phyloP scores from a whole-genome alignment of 2,888 invertebrate genomes.

The Chorisops tibialis region DNA sequence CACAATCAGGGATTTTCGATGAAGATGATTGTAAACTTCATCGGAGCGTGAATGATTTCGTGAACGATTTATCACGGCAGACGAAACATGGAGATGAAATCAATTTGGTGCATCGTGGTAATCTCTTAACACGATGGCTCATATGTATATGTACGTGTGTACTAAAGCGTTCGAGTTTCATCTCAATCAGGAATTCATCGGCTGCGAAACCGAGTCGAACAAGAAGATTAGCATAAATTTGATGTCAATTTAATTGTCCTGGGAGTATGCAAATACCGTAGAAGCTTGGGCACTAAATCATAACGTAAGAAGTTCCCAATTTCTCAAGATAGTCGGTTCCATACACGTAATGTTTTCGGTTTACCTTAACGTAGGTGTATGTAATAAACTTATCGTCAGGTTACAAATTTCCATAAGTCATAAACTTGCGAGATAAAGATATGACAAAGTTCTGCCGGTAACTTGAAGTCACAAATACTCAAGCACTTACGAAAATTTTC shows the following conservation, averaged over 20 bases:
- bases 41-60: slow-evolving; percentile 6
- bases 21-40: slow-evolving; percentile 1
- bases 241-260: slow-evolving; percentile 2
- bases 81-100: slow-evolving; percentile 8
- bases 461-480: too few species aligned
- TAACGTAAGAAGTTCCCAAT: too few species aligned
- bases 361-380: too few species aligned
- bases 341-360: too few species aligned
- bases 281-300: too few species aligned
- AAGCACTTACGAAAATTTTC: too few species aligned
- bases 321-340: too few species aligned
- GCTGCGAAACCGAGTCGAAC: not conserved
- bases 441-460: too few species aligned
- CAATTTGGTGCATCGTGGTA: slow-evolving; percentile 16
- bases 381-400: too few species aligned
- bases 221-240: slow-evolving; percentile 13
- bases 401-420: too few species aligned
- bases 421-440: too few species aligned
- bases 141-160: not conserved
- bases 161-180: not conserved
- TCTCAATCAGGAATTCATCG: not conserved
- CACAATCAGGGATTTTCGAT: not conserved
- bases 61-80: not conserved
- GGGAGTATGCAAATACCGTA: too few species aligned
- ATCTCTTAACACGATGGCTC: slow-evolving; percentile 14